Conservation (phyloP, 2,797 vertebrate species). For the Catharus ustulatus region DNA sequence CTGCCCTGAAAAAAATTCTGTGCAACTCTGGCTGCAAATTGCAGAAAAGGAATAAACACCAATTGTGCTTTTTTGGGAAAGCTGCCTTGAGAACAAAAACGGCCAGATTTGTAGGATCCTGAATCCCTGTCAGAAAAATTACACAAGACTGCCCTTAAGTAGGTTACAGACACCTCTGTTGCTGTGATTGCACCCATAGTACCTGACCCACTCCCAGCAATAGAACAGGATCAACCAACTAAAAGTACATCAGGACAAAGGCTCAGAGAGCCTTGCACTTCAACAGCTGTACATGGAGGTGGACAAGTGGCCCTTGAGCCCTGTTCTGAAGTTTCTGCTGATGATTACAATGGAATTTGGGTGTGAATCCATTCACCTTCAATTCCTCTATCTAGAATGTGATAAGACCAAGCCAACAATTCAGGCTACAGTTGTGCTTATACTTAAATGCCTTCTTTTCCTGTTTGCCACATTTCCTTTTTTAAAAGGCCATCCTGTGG, state of each 20-base stretch:
- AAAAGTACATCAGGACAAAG: background rate
- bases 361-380: constrained; percentile 12
- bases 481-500: background rate
- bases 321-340: constrained; percentile 29
- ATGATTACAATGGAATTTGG: constrained; percentile 23
- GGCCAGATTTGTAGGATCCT: background rate
- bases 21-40: background rate
- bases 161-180: background rate
- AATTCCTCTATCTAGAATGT: background rate
- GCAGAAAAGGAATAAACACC: background rate
- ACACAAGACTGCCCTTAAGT: background rate
- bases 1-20: background rate
- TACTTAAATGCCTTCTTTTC: background rate
- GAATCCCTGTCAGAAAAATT: background rate
- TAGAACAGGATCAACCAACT: background rate
- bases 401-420: constrained; percentile 17
- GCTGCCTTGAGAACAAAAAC: background rate
- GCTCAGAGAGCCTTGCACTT: background rate
- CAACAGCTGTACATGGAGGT: background rate
- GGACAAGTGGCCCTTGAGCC: background rate
- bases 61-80: background rate
- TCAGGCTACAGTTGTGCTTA: background rate
- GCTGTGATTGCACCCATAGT: background rate
- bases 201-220: background rate
- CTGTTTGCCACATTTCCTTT: background rate